These are phyloP conservation scores for Cephalopterus ornatus DNA, from an alignment of 2,113 vertebrate genomes.

Conservation along the genomic window DNA sequence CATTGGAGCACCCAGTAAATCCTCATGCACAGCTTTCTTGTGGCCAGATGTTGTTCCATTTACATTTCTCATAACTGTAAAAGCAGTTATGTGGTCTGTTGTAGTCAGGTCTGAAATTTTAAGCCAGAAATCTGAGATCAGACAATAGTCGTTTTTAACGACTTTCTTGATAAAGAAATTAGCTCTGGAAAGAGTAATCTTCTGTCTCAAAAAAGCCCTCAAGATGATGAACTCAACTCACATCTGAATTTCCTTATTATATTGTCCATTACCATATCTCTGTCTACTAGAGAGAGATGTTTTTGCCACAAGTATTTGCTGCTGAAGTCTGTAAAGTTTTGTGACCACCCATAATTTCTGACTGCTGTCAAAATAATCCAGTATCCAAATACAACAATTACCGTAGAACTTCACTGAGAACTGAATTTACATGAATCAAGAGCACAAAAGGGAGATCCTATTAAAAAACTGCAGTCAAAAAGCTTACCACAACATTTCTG, in stretches of 20 bases:
- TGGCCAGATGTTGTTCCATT: background rate
- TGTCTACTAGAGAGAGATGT: background rate
- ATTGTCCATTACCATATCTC: background rate
- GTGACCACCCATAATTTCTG: background rate
- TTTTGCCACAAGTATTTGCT: background rate
- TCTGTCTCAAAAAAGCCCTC: background rate
- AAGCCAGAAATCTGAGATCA: background rate
- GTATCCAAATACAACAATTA: background rate
- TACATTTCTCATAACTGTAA: background rate
- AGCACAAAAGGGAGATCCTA: background rate
- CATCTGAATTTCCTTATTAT: background rate
- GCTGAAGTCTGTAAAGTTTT: background rate
- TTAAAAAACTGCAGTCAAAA: background rate
- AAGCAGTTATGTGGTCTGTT: background rate
- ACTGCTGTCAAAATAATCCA: background rate
- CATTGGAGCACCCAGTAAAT: background rate
- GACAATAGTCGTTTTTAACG: background rate
- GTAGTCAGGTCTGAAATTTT: background rate
- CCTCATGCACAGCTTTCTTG: background rate
- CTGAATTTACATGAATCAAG: background rate
- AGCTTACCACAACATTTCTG: background rate
- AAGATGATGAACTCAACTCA: background rate
- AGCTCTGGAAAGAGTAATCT: background rate
- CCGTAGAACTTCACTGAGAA: background rate
- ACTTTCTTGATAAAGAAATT: background rate